Percentiles rank a stretch among this genome's conserved stretches.
phyloP scores from a whole-genome alignment of 2,797 vertebrate species.

The Spheniscus humboldti region DNA sequence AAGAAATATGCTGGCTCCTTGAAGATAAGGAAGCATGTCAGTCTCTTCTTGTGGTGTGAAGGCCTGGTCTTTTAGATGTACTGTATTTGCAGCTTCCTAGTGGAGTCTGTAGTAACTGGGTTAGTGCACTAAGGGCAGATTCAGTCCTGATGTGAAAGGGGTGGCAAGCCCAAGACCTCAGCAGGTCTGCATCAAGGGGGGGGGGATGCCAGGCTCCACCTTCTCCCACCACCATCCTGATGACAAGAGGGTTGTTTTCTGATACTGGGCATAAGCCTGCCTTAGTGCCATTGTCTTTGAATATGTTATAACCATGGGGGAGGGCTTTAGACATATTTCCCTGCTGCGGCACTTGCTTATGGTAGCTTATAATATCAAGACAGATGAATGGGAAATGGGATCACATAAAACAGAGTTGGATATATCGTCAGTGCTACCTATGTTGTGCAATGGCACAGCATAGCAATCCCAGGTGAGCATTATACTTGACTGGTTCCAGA shows the following conservation, averaged over 20 bases:
- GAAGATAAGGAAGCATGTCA: neutral
- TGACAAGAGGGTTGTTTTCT: neutral
- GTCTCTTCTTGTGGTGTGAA: neutral
- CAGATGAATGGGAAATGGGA: neutral
- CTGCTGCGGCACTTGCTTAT: neutral
- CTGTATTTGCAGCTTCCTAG: neutral
- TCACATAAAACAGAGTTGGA: neutral
- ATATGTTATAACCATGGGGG: fast-evolving
- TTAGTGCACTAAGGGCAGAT: neutral
- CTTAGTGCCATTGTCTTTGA: neutral
- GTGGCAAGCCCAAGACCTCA: neutral
- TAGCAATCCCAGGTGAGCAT: neutral
- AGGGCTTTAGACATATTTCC: neutral
- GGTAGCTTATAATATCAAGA: neutral
- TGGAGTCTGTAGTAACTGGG: neutral
- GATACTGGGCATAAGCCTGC: neutral
- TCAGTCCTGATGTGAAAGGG: neutral
- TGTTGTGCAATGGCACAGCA: neutral
- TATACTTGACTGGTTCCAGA: neutral
- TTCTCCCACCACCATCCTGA: neutral
- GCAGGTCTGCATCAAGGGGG: neutral
- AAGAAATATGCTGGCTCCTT: neutral
- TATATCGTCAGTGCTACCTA: neutral
- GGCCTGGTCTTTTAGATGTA: neutral
- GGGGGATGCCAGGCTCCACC: neutral